Percentiles rank a stretch among this genome's conserved stretches.
Conservation (phyloP, 2,797 vertebrate species). For the Pangasius sanitwongsei region DNA sequence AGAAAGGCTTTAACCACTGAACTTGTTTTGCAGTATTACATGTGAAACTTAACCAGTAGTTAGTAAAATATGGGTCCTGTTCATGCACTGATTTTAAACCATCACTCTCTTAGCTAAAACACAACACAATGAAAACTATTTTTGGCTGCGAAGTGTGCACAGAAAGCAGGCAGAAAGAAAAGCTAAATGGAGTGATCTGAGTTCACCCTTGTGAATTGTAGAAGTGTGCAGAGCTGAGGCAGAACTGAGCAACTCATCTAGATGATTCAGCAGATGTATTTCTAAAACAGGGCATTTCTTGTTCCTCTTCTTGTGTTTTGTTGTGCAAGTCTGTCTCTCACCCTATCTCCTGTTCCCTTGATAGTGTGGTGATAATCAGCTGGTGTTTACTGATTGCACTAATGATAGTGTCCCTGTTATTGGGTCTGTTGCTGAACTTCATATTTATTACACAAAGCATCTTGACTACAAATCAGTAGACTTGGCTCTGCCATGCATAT, state of each 20-base stretch:
- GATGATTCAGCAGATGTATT: constrained; percentile 42
- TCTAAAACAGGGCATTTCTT: constrained; percentile 30
- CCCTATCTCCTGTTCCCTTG: background rate
- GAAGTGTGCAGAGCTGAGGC: constrained; percentile 21
- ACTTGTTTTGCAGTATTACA: background rate
- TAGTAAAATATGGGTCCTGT: constrained; percentile 4
- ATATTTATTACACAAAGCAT: background rate
- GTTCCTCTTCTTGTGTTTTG: constrained; percentile 26
- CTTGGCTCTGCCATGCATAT: background rate
- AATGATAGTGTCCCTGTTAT: background rate
- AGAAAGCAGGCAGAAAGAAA: background rate
- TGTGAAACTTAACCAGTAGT: background rate
- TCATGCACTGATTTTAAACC: background rate
- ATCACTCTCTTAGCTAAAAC: background rate
- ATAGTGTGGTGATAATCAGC: background rate
- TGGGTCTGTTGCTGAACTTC: background rate
- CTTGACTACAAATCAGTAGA: background rate
- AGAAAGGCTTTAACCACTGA: constrained; percentile 31
- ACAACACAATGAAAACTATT: background rate
- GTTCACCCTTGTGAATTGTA: constrained; percentile 8
- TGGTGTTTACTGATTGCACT: background rate
- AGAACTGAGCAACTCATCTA: constrained; percentile 25
- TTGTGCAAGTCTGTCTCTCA: background rate
- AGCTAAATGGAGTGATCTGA: background rate
- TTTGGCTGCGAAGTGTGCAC: background rate